A percentile compares a stretch with the other conserved stretches of the same genome.
These are phyloP conservation scores for Peucedramus taeniatus DNA, from an alignment of 2,113 vertebrate genomes.

Conservation along the genomic window DNA sequence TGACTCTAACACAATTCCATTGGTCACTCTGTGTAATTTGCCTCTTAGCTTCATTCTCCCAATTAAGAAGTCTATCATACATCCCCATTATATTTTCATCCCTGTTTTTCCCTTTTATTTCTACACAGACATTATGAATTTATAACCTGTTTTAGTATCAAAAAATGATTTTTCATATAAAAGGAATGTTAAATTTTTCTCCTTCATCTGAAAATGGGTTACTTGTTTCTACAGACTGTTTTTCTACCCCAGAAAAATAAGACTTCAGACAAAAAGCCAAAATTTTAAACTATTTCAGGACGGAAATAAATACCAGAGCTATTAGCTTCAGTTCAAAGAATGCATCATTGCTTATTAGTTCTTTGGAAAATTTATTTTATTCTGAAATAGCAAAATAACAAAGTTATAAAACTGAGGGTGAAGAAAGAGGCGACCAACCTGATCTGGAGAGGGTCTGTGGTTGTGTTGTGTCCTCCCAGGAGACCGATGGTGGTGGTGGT, in stretches of 20 bases:
- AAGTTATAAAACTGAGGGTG: constrained; percentile 2
- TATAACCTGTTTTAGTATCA: neutral
- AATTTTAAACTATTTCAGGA: constrained; percentile 60
- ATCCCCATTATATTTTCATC: neutral
- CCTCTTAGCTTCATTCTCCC: neutral
- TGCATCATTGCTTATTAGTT: constrained; percentile 49
- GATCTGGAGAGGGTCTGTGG: constrained; percentile 89
- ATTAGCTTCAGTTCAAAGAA: constrained; percentile 61
- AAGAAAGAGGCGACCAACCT: constrained; percentile 74
- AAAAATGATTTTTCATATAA: neutral
- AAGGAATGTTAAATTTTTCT: neutral
- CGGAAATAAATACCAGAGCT: constrained; percentile 64
- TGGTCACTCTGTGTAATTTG: neutral
- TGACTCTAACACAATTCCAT: neutral
- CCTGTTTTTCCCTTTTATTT: neutral
- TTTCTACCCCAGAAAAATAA: neutral
- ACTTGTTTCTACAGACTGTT: neutral
- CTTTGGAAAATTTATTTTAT: constrained; percentile 58
- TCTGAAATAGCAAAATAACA: constrained; percentile 29
- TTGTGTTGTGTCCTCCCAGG: constrained; percentile 87
- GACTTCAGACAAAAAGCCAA: constrained; percentile 42
- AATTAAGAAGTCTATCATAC: neutral
- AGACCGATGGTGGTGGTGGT: constrained; percentile 81
- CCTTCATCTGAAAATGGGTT: neutral
- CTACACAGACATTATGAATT: neutral